A percentile compares a stretch with the other conserved stretches of the same genome.
Conservation (phyloP, 1,140 invertebrate genomes). For the Tetragnatha versicolor region DNA sequence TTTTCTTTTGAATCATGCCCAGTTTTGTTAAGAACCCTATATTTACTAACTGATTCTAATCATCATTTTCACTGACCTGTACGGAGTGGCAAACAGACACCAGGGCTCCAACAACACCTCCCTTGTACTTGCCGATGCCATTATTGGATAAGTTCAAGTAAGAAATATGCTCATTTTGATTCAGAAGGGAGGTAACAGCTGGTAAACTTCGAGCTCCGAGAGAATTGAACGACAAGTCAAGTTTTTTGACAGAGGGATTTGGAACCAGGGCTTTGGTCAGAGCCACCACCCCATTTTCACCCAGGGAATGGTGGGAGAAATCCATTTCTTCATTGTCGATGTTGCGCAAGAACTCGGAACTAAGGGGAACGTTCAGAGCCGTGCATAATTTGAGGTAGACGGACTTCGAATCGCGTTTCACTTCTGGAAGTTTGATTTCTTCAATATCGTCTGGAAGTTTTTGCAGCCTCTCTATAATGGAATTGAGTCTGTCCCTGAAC, state of each 20-base stretch:
- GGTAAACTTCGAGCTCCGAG: conserved; percentile 18
- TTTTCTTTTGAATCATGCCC: no score
- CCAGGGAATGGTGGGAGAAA: conserved; percentile 26
- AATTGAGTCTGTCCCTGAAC: neutral
- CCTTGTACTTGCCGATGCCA: neutral
- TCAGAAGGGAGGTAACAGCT: neutral
- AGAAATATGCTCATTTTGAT: conserved; percentile 19
- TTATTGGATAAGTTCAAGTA: conserved; percentile 12
- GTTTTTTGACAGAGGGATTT: neutral
- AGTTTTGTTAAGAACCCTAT: no score
- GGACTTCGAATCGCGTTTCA: neutral
- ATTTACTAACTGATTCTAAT: no score
- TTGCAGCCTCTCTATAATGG: neutral
- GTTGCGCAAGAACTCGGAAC: conserved; percentile 1
- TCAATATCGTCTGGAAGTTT: neutral
- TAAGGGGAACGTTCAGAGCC: conserved; percentile 6
- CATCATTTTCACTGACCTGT: no score
- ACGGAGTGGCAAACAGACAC: neutral
- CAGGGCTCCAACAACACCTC: neutral
- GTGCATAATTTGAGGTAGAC: conserved; percentile 21
- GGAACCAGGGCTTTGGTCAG: conserved; percentile 14
- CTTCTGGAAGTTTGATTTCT: neutral
- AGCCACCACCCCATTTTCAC: neutral
- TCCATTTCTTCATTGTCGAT: neutral
- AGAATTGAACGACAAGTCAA: conserved; percentile 26